Evolutionary conservation across 2,888 invertebrate genomes (phyloP).

Genomic region (Perizoma flavofasciatum): DNA sequence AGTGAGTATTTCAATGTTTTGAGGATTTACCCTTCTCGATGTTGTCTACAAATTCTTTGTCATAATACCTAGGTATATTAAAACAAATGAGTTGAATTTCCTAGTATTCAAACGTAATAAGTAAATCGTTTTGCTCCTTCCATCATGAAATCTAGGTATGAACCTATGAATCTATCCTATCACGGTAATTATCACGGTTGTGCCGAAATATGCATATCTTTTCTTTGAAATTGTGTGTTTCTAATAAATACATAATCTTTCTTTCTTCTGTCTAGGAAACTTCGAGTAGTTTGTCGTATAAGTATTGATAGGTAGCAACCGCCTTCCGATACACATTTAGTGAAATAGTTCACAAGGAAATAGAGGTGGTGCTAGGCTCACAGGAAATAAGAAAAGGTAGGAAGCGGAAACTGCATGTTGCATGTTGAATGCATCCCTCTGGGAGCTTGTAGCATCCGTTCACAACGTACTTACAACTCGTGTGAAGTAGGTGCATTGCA

Average conservation of each 20-base stretch:
- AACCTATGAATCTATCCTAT: no score
- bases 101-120: no score
- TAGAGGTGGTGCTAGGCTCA: constrained; percentile 17
- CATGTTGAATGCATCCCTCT: constrained; percentile 31
- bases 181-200: no score
- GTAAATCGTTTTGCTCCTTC: no score
- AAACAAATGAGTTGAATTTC: no score
- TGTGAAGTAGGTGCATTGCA: constrained; percentile 7
- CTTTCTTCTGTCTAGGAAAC: no score
- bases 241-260: no score
- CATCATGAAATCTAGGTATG: no score
- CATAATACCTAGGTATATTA: no score
- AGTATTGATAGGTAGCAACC: constrained; percentile 7
- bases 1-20: constrained; percentile 6
- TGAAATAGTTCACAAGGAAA: constrained; percentile 20
- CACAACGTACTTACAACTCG: constrained; percentile 16
- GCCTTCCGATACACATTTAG: constrained; percentile 6
- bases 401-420: constrained; percentile 24
- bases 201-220: no score
- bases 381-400: constrained; percentile 27
- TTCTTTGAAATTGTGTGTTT: no score
- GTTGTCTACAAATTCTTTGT: no score
- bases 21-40: not conserved
- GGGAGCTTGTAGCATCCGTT: constrained; percentile 22
- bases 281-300: not conserved